Evolutionary conservation across 2,888 invertebrate genomes (phyloP).

Genomic region (Dyspetes luteomarginatus): DNA sequence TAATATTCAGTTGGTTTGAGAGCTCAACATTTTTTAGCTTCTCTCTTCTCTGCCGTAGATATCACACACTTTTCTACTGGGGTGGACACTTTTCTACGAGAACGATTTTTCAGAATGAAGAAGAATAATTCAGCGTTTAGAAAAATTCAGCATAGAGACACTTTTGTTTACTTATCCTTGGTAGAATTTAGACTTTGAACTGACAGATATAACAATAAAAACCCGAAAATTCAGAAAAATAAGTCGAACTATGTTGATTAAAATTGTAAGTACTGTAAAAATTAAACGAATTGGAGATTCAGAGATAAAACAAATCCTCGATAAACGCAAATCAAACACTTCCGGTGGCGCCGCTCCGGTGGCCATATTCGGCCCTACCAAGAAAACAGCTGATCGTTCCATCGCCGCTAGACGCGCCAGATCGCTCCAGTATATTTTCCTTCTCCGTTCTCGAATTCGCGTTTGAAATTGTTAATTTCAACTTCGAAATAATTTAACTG

Average conservation of each 20-base stretch:
- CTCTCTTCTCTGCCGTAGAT: not conserved
- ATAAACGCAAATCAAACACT: too few species aligned
- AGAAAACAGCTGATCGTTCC: conserved; percentile 23
- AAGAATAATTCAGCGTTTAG: not conserved
- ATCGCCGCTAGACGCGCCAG: not conserved
- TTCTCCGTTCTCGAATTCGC: conserved; percentile 12
- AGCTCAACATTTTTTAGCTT: not conserved
- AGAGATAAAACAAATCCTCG: too few species aligned
- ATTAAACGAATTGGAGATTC: too few species aligned
- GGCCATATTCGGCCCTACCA: conserved; percentile 10
- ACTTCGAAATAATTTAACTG: not conserved
- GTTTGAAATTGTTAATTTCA: conserved; percentile 3
- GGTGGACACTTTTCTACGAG: not conserved
- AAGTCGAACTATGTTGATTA: too few species aligned
- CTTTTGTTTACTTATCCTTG: not conserved
- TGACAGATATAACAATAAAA: too few species aligned
- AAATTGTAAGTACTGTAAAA: too few species aligned
- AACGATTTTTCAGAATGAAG: not conserved
- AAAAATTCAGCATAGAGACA: not conserved
- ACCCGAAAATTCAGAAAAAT: too few species aligned
- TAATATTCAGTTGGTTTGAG: not conserved
- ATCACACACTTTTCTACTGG: not conserved
- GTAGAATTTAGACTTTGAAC: too few species aligned
- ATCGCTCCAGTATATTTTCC: not conserved
- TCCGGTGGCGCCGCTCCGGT: conserved; percentile 8